phyloP scores from a whole-genome alignment of 2,113 vertebrate species.

The Lichenostomus cassidix region DNA sequence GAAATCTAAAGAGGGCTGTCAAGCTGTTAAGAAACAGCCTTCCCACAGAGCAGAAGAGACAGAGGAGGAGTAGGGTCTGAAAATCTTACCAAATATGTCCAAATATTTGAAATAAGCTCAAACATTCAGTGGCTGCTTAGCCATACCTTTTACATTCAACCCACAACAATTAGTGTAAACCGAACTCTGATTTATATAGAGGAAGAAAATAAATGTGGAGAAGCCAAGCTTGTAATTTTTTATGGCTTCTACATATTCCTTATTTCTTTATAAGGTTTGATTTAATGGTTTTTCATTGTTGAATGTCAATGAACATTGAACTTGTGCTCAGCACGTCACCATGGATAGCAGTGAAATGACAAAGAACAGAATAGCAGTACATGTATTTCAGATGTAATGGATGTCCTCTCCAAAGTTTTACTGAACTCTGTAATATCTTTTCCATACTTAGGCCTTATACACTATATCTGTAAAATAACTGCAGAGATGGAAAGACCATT shows the following conservation, averaged over 20 bases:
- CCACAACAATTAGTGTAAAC: conserved; percentile 4
- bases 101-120: conserved; percentile 53
- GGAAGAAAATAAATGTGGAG: conserved; percentile 33
- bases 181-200: conserved; percentile 24
- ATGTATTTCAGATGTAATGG: neutral
- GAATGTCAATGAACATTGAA: neutral
- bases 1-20: conserved; percentile 18
- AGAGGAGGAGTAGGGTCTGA: conserved; percentile 37
- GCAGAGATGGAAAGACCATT: neutral
- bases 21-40: conserved; percentile 56
- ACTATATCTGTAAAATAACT: neutral
- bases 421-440: neutral
- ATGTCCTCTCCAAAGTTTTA: neutral
- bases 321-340: neutral
- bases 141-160: conserved; percentile 48
- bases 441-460: neutral
- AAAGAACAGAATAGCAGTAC: neutral
- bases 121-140: conserved; percentile 33
- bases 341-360: neutral
- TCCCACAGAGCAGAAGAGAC: conserved; percentile 63
- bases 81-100: conserved; percentile 64
- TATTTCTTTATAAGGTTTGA: conserved; percentile 39
- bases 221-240: conserved; percentile 4
- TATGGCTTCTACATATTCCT: neutral
- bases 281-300: conserved; percentile 4